Percentiles rank a stretch among this genome's conserved stretches.
Evolutionary conservation across 1,140 invertebrate species (phyloP).

Genomic region (Drosophila ficusphila): DNA sequence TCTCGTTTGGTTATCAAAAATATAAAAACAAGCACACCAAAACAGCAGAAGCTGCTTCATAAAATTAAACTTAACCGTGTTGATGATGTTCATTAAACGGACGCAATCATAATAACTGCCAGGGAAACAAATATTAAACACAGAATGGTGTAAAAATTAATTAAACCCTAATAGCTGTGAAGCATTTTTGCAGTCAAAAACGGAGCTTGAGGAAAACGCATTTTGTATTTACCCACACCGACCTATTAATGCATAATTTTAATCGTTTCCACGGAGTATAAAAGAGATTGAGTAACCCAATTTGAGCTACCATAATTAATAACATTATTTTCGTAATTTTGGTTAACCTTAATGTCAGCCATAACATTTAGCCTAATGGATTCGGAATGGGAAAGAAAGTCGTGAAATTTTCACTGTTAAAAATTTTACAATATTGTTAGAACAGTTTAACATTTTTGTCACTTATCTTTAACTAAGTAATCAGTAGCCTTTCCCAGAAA

Average conservation of each 20-base stretch:
- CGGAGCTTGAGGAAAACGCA: constrained; percentile 23
- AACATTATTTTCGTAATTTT: constrained; percentile 9
- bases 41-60: constrained; percentile 8
- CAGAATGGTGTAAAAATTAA: constrained; percentile 53
- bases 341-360: background rate
- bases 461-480: background rate
- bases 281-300: constrained; percentile 14
- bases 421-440: background rate
- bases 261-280: constrained; percentile 11
- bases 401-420: too few species aligned
- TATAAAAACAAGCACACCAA: background rate
- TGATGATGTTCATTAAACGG: constrained; percentile 43
- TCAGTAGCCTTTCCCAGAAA: background rate
- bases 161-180: constrained; percentile 55
- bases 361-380: background rate
- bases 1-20: constrained; percentile 1
- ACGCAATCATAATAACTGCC: constrained; percentile 46
- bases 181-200: constrained; percentile 15
- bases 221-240: constrained; percentile 23
- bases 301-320: constrained; percentile 27
- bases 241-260: constrained; percentile 19
- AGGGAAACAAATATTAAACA: constrained; percentile 31
- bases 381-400: background rate
- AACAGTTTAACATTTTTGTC: background rate
- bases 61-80: constrained; percentile 41